A percentile compares a stretch with the other conserved stretches of the same genome.
These are phyloP conservation scores for Halictus rubicundus DNA, from an alignment of 1,140 invertebrate species.

Conservation along the genomic window DNA sequence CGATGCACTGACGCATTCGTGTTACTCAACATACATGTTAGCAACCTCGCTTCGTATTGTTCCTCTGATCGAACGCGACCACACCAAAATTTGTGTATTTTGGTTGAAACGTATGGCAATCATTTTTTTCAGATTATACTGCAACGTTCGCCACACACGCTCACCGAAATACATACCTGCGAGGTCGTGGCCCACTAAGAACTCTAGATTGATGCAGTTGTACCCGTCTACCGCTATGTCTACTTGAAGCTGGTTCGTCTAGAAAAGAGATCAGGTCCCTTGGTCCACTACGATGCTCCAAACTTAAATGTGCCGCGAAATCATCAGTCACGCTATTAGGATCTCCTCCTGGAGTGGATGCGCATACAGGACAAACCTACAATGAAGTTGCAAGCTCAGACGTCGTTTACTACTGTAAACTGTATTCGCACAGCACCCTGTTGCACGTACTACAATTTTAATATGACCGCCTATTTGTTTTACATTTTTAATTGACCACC, in stretches of 20 bases:
- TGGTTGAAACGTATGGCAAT: not conserved
- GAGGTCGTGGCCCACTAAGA: constrained; percentile 87
- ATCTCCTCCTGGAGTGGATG: constrained; percentile 96
- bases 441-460: constrained; percentile 83
- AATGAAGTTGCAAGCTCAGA: constrained; percentile 48
- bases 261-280: constrained; percentile 93
- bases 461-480: too few relatives aligned
- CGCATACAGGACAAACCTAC: constrained; percentile 97
- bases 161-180: constrained; percentile 77
- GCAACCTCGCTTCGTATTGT: not conserved
- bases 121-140: not conserved
- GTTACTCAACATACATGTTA: not conserved
- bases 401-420: not conserved
- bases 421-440: constrained; percentile 5
- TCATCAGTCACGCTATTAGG: constrained; percentile 99
- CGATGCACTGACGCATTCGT: not conserved
- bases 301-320: constrained; percentile 96
- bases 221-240: constrained; percentile 92
- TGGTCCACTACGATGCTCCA: constrained; percentile 94
- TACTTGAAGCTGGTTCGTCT: constrained; percentile 91
- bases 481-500: too few relatives aligned
- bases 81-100: not conserved
- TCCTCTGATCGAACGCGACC: not conserved
- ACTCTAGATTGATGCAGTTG: constrained; percentile 88
- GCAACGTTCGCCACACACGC: not conserved